Evolutionary conservation across 2,888 invertebrate species (phyloP), one percentile per base, ranked within the genome.

Genomic region (Daptonema setosum): DNA sequence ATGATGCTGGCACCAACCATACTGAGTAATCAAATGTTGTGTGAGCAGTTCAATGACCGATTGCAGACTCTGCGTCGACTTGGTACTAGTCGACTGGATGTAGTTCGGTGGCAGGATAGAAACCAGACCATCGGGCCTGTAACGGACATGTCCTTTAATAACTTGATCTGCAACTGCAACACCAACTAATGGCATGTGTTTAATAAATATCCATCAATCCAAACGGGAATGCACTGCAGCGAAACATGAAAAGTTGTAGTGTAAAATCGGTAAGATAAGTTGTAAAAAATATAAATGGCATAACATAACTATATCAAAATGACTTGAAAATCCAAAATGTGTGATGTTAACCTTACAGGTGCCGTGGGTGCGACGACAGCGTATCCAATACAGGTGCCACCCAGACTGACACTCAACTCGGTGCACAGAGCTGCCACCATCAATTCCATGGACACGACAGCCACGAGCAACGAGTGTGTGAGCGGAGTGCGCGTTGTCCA

Each of bases 301-400:
- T n/a, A n/a, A n/a, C n/a, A n/a, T n/a, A n/a, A n/a, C n/a, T n/a
- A n/a, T n/a, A n/a, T n/a, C n/a, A n/a, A n/a, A n/a, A n/a, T n/a
- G n/a, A n/a, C n/a, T n/a, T n/a, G n/a, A n/a, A n/a, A n/a, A n/a
- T n/a, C n/a, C n/a, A n/a, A n/a, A n/a, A n/a, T n/a, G n/a, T n/a
- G n/a, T n/a, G n/a, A n/a, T n/a, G n/a, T n/a, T n/a, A n/a, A 71
- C 71, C 65, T 66, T 50, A 63, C 61, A 14, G 64, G 59, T 14
- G 66, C 65, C 8, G 68, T 64, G n/a, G 72, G 72, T 29, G 68
- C 67, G 25, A 72, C 69, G n/a, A 72, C 56, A 11, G 67, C 71
- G 63, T 71, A 72, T 22, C 70, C 71, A 55, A 66, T 66, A 57
- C 70, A 70, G 1, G 70, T 71, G 8, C 72, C 72, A 41, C 72